Base-by-base conservation (phyloP, 2,888 invertebrate genomes). In the Melieria omissa region DNA sequence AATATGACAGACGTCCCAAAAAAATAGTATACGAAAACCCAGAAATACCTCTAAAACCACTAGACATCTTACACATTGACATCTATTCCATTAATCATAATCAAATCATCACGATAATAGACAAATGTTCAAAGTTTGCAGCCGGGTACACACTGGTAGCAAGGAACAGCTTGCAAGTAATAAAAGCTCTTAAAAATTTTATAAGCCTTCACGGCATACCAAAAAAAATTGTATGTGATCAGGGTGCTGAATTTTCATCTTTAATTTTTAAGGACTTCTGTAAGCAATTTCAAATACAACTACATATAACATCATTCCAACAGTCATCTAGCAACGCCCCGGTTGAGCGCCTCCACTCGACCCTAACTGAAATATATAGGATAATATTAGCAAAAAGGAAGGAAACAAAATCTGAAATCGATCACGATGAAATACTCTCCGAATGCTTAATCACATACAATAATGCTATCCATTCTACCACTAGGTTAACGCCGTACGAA, bases 81-180 rank as follows among this genome's bases (percentile, higher is more conserved):
- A 12, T 58, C 29, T 58, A 58, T n/a, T 41, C 41, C 8, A 58
- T 41, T 9, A 58, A 58, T 58, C 2, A 16, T 2, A 58, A 58
- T 10, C n/a, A 5, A 10, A 58, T 58, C 6, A 41, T 58, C 10
- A 29, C 58, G 12, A 41, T 58, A 14, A 58, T 58, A 7, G 58
- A 58, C 58, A 58, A 29, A 58, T 58, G 29, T 58, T 58, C 41
- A 14, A 58, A 58, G n/a, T 58, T 29, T 58, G 58, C 58, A 14
- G 58, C 58, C 12, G 58, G 14, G 12, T 58, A 58, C 12, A 58
- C 58, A 12, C 12, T 58, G 10, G 41, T 42, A 58, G 29, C 9
- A 14, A 41, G 58, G 12, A 16, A 14, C 14, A 41, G 58, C 9
- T 5, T 58, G 5, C 10, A 14, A 5, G 42, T 58, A 2, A 12